phyloP scores from a whole-genome alignment of 2,888 invertebrate species.

The Megalurothrips usitatus region DNA sequence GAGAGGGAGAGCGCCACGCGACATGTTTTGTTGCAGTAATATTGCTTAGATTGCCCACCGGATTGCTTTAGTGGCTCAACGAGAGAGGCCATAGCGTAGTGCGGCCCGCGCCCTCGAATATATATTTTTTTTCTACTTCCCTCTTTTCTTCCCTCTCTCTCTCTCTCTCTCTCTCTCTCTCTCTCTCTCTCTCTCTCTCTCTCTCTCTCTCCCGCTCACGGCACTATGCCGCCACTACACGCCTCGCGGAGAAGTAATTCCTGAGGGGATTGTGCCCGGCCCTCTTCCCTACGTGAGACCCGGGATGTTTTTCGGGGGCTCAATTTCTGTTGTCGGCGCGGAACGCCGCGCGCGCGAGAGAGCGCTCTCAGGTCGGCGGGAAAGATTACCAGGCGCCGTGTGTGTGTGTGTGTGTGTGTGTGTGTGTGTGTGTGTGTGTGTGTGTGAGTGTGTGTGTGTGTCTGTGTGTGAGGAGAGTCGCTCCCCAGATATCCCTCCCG shows the following conservation, averaged over 20 bases:
- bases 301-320: too few relatives aligned
- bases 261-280: too few relatives aligned
- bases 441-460: neutral
- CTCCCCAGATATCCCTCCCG: too few relatives aligned
- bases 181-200: neutral
- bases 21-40: constrained; percentile 25
- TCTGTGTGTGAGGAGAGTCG: neutral
- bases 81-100: neutral
- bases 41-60: constrained; percentile 19
- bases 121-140: neutral
- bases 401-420: neutral
- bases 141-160: neutral
- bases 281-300: too few relatives aligned
- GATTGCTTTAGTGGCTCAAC: constrained; percentile 7
- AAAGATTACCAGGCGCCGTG: neutral
- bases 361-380: too few relatives aligned
- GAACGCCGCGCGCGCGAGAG: too few relatives aligned
- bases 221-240: too few relatives aligned
- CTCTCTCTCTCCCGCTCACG: neutral
- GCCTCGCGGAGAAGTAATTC: too few relatives aligned
- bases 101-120: neutral
- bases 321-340: too few relatives aligned
- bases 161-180: too few relatives aligned
- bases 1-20: neutral
- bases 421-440: neutral